Evolutionary conservation across 1,140 invertebrate species (phyloP).

Genomic region (Cydia strobilella): DNA sequence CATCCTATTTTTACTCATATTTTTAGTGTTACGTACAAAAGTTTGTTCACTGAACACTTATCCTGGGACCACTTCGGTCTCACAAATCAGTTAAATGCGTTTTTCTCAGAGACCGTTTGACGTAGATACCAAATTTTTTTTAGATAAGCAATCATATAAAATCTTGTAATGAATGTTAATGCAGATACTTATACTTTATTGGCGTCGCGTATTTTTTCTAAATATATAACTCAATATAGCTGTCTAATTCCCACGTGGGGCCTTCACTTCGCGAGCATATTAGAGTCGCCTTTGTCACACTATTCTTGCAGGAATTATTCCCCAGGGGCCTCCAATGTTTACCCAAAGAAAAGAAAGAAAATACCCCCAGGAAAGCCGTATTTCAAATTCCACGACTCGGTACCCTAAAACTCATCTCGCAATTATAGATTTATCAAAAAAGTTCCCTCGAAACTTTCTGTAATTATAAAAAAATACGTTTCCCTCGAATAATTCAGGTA

Average conservation of each 20-base stretch:
- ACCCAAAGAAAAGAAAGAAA: background rate
- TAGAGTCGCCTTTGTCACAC: conserved; percentile 8
- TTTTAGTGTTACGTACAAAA: too few relatives aligned
- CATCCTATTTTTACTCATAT: too few relatives aligned
- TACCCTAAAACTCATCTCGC: conserved; percentile 24
- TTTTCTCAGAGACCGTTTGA: too few relatives aligned
- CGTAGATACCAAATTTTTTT: too few relatives aligned
- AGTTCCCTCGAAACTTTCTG: conserved; percentile 3
- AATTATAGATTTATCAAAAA: conserved; percentile 31
- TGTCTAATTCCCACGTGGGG: background rate
- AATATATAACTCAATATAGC: background rate
- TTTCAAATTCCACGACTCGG: conserved; percentile 6
- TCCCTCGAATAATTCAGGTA: conserved; percentile 27
- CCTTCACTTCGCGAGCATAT: conserved; percentile 5
- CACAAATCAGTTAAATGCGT: too few relatives aligned
- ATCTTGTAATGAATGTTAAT: too few relatives aligned
- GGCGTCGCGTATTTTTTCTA: background rate
- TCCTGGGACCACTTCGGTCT: too few relatives aligned
- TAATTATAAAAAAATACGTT: conserved; percentile 30
- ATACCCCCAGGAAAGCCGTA: background rate
- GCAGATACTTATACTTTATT: background rate
- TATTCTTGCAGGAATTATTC: background rate
- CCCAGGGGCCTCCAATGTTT: background rate
- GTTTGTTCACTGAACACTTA: too few relatives aligned
- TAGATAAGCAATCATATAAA: too few relatives aligned